phyloP scores from a whole-genome alignment of 1,140 invertebrate genomes.

The Zophobas atratus region DNA sequence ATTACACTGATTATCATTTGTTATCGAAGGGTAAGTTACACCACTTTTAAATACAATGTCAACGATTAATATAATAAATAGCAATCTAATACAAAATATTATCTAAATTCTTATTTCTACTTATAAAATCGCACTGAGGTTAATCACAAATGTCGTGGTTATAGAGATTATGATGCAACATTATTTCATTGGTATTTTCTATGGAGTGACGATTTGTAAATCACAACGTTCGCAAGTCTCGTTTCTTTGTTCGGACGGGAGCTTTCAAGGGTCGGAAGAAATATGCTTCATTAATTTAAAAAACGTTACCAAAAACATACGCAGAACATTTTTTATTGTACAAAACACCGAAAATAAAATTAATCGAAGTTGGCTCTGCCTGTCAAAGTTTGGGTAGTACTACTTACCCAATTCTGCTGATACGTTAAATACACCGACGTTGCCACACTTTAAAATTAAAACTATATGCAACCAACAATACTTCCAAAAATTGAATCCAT shows the following conservation, averaged over 20 bases:
- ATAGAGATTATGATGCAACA: conserved; percentile 10
- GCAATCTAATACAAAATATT: conserved; percentile 36
- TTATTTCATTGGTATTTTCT: neutral
- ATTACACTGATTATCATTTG: conserved; percentile 17
- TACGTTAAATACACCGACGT: too few species aligned
- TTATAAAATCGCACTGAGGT: conserved; percentile 39
- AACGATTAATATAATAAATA: conserved; percentile 30
- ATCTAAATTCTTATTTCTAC: neutral
- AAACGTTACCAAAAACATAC: too few species aligned
- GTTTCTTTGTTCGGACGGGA: neutral
- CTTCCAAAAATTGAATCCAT: too few species aligned
- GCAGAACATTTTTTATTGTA: too few species aligned
- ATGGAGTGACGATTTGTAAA: conserved; percentile 15
- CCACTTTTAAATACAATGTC: conserved; percentile 23
- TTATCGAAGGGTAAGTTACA: conserved; percentile 15
- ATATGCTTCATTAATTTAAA: too few species aligned
- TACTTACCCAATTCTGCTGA: too few species aligned
- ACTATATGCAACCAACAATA: too few species aligned
- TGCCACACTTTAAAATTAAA: too few species aligned
- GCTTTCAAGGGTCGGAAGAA: neutral
- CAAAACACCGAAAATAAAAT: too few species aligned
- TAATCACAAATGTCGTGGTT: conserved; percentile 38
- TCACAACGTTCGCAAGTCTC: conserved; percentile 14
- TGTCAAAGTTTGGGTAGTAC: too few species aligned
- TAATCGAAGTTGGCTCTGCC: too few species aligned